A percentile compares a stretch with the other conserved stretches of the same genome.
Evolutionary conservation across 2,113 vertebrate species (phyloP).

Genomic region (Serinus canaria): DNA sequence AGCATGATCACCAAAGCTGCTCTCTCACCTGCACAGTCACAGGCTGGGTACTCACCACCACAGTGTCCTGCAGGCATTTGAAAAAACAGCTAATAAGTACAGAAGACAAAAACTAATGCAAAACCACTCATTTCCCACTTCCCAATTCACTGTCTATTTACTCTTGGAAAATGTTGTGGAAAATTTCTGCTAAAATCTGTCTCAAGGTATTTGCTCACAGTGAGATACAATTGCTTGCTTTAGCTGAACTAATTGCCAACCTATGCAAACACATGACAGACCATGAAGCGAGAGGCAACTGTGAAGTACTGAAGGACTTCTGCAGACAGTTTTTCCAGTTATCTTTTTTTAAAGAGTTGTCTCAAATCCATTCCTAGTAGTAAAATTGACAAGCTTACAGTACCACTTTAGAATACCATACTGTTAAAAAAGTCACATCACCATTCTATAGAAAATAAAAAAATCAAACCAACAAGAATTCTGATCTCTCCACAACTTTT

Average conservation of each 20-base stretch:
- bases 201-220: not conserved
- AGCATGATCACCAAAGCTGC: not conserved
- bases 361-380: not conserved
- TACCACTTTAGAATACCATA: not conserved
- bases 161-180: not conserved
- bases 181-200: not conserved
- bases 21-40: not conserved
- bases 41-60: not conserved
- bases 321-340: not conserved
- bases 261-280: not conserved
- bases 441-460: not conserved
- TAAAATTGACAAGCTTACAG: not conserved
- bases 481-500: not conserved
- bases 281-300: not conserved
- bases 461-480: not conserved
- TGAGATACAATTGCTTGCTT: not conserved
- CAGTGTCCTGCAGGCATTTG: not conserved
- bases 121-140: not conserved
- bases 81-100: not conserved
- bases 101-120: not conserved
- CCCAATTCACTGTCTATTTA: not conserved
- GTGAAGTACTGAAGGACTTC: not conserved
- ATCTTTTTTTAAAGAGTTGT: not conserved
- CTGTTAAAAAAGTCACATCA: not conserved
- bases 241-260: not conserved